Evolutionary conservation across 2,888 invertebrate species (phyloP).

Genomic region (Cephus rjabovi): DNA sequence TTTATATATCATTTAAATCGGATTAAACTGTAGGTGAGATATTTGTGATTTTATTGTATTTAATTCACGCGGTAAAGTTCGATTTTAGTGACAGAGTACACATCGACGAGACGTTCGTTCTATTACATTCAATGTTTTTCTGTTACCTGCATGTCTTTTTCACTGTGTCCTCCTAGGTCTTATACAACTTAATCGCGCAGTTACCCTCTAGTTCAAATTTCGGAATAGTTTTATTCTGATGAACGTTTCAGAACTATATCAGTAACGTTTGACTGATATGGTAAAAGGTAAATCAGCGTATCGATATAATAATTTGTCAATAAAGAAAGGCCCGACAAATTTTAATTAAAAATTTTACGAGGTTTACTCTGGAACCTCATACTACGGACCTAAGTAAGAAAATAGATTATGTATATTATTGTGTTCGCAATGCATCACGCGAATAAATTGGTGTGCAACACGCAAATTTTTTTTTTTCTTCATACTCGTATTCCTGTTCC

Average conservation of each 20-base stretch:
- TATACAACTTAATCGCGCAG: background rate
- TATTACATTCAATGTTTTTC: background rate
- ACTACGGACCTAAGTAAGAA: constrained; percentile 4
- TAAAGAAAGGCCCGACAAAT: background rate
- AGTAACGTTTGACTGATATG: background rate
- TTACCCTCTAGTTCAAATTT: background rate
- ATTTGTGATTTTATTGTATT: background rate
- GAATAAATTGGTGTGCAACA: constrained; percentile 23
- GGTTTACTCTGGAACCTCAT: background rate
- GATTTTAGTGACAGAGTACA: background rate
- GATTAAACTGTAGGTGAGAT: background rate
- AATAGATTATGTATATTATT: constrained; percentile 14
- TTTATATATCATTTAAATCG: background rate
- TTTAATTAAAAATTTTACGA: background rate
- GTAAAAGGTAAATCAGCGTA: background rate
- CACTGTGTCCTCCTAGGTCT: background rate
- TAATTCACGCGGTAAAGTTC: background rate
- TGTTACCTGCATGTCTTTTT: background rate
- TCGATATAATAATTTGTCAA: background rate
- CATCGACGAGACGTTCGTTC: background rate
- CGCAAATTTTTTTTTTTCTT: background rate
- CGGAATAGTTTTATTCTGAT: background rate
- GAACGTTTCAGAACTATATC: background rate
- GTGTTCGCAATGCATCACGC: constrained; percentile 13
- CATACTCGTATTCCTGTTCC: background rate